These are phyloP conservation scores for Prolemur simus DNA, from an alignment of 2,113 vertebrate species.

Conservation along the genomic window DNA sequence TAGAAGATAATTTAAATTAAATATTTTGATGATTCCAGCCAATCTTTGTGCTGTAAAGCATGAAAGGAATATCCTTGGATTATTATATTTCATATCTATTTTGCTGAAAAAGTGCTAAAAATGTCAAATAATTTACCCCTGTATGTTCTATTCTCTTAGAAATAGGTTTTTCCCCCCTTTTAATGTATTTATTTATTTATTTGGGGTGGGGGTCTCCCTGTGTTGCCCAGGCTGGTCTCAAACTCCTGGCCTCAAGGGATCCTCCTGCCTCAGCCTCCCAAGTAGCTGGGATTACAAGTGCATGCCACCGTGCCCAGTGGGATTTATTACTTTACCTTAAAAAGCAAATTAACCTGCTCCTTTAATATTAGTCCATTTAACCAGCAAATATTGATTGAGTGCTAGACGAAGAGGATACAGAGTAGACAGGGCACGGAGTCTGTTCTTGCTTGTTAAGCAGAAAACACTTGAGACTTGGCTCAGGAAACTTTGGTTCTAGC, in stretches of 20 bases:
- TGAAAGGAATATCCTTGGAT: neutral
- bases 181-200: too few relatives aligned
- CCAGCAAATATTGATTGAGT: neutral
- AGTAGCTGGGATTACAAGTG: too few relatives aligned
- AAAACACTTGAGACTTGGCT: neutral
- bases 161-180: neutral
- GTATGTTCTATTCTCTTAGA: neutral
- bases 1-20: constrained; percentile 18
- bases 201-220: too few relatives aligned
- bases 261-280: too few relatives aligned
- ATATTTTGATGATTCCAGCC: neutral
- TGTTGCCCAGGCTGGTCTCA: too few relatives aligned
- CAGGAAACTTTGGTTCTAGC: neutral
- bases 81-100: constrained; percentile 27
- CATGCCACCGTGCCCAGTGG: too few relatives aligned
- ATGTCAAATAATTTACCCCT: neutral
- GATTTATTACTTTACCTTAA: constrained; percentile 44
- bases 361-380: neutral
- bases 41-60: neutral
- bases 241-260: too few relatives aligned
- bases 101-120: constrained; percentile 34
- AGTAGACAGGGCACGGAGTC: neutral
- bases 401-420: neutral
- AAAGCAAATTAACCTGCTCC: neutral
- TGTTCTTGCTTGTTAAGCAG: neutral